Conservation (phyloP, 2,797 vertebrate species). For the Parauchenoglanis ngamensis region DNA sequence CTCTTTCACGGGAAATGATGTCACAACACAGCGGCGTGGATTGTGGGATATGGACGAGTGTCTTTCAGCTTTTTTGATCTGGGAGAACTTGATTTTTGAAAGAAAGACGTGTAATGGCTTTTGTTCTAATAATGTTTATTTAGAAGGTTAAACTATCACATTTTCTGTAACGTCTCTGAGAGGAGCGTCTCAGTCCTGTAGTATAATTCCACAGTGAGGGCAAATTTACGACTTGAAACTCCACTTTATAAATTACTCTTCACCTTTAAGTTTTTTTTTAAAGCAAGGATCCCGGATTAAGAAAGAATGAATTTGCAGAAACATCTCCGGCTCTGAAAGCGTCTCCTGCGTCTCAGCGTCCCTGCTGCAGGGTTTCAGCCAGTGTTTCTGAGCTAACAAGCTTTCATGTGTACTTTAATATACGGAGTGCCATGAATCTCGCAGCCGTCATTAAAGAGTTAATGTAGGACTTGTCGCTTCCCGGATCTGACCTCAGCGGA, state of each 20-base stretch:
- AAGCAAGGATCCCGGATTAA: constrained; percentile 9
- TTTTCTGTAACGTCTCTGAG: not conserved
- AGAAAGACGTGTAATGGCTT: not conserved
- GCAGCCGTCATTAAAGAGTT: not conserved
- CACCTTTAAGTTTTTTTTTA: not conserved
- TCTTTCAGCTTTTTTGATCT: not conserved
- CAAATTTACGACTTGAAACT: not conserved
- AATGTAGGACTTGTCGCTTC: constrained; percentile 50
- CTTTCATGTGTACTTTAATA: not conserved
- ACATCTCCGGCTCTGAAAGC: not conserved
- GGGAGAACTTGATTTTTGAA: not conserved
- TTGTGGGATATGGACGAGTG: not conserved
- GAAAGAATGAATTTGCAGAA: not conserved
- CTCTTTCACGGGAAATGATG: constrained; percentile 96
- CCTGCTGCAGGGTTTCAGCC: not conserved
- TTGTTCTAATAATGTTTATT: constrained; percentile 5
- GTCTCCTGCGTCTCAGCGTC: not conserved
- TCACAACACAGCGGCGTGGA: not conserved
- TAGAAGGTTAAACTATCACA: not conserved
- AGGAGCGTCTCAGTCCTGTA: not conserved
- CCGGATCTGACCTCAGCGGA: constrained; percentile 46
- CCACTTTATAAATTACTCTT: not conserved
- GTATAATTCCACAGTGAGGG: not conserved
- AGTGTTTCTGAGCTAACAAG: not conserved
- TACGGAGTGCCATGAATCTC: not conserved